phyloP scores from a whole-genome alignment of 2,797 vertebrate genomes.

The Smutsia gigantea region DNA sequence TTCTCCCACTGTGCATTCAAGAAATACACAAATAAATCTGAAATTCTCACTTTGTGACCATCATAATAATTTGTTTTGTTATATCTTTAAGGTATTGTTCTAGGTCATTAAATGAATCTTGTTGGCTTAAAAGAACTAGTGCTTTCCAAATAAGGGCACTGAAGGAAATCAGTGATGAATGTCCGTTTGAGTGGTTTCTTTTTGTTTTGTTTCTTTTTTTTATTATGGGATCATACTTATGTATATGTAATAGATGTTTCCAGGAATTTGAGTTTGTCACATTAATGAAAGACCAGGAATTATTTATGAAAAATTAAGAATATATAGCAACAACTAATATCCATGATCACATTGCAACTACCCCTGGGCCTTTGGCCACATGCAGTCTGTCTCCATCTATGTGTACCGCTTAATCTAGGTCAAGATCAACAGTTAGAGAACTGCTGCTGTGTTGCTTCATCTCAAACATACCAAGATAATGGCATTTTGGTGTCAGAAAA shows the following conservation, averaged over 20 bases:
- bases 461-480: background rate
- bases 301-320: background rate
- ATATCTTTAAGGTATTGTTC: background rate
- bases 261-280: background rate
- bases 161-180: background rate
- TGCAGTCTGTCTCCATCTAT: background rate
- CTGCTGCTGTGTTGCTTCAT: background rate
- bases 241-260: background rate
- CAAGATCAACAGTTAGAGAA: background rate
- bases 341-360: background rate
- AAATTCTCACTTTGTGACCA: background rate
- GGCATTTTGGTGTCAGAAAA: background rate
- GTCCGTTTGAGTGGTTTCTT: background rate
- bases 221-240: background rate
- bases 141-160: background rate
- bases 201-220: too few species aligned
- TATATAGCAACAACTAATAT: background rate
- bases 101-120: background rate
- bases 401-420: background rate
- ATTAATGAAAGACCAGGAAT: slow-evolving; percentile 6
- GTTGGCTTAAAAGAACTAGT: background rate
- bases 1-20: background rate
- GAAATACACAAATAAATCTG: background rate
- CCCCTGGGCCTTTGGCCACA: background rate
- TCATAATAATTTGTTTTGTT: background rate